A percentile compares a stretch with the other conserved stretches of the same genome.
Conservation (phyloP, 35 echinoderm and acorn worm genomes). For the Ophioderma brevispina region DNA sequence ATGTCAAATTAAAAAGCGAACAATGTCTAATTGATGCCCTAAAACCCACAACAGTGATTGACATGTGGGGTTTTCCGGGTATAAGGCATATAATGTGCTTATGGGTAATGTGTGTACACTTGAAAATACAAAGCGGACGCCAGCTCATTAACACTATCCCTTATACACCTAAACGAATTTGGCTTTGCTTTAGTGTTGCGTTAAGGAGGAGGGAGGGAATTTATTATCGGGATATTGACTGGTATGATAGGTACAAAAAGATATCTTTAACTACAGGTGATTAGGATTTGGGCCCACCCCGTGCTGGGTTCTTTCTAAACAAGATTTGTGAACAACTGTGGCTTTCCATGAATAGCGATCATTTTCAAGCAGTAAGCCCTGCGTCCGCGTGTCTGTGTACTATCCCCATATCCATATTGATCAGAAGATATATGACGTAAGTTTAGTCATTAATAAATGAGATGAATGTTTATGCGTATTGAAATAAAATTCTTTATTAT, state of each 20-base stretch:
- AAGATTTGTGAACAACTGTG: background rate
- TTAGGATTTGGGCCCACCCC: background rate
- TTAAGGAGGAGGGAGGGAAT: background rate
- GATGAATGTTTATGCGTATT: background rate
- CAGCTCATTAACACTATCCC: constrained; percentile 1
- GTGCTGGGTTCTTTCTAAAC: background rate
- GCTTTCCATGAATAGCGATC: too few species aligned
- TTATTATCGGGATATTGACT: background rate
- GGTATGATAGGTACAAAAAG: background rate
- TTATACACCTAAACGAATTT: background rate
- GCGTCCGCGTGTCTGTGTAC: too few species aligned
- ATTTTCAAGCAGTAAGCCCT: too few species aligned
- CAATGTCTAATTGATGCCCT: constrained; percentile 5
- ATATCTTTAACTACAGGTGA: background rate
- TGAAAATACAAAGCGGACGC: background rate
- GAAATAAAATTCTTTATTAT: background rate
- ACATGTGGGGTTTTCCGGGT: background rate
- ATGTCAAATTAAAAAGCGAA: background rate
- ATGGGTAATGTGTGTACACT: background rate
- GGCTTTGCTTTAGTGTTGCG: background rate
- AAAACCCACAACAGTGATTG: constrained; percentile 1
- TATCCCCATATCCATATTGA: too few species aligned
- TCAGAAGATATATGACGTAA: background rate
- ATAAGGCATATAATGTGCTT: constrained; percentile 5
- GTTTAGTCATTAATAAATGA: background rate